Conservation (phyloP, 2,888 invertebrate species). For the Tenthredo livida region DNA sequence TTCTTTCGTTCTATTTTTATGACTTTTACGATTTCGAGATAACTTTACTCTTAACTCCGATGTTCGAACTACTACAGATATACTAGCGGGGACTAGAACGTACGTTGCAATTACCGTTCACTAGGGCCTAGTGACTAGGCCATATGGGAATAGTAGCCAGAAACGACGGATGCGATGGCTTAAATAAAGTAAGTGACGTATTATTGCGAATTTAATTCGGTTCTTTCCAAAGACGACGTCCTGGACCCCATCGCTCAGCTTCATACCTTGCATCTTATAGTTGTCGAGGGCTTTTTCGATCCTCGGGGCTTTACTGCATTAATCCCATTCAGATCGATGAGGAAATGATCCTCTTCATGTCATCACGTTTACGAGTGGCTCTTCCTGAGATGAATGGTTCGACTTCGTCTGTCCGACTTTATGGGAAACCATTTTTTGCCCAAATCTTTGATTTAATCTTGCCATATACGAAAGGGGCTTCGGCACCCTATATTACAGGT, state of each 20-base stretch:
- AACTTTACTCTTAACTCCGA: background rate
- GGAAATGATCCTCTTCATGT: conserved; percentile 1
- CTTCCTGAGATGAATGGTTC: background rate
- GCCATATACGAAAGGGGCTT: background rate
- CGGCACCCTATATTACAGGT: background rate
- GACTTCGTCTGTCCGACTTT: background rate
- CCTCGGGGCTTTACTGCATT: background rate
- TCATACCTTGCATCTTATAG: background rate
- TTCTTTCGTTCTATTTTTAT: background rate
- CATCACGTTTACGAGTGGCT: background rate
- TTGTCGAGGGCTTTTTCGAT: background rate
- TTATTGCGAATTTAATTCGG: background rate
- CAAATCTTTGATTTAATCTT: background rate
- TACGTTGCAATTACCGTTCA: conserved; percentile 12
- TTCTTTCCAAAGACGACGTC: background rate
- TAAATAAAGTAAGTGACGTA: background rate
- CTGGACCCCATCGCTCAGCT: background rate
- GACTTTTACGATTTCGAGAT: background rate
- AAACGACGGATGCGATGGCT: background rate
- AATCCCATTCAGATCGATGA: conserved; percentile 19
- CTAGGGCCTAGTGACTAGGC: background rate
- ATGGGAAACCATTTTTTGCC: background rate
- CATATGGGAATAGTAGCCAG: background rate
- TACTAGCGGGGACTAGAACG: background rate
- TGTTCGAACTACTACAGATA: background rate